Evolutionary conservation across 2,888 invertebrate species (phyloP), one percentile per base, ranked within the genome.

Genomic region (Dasypolia templi): DNA sequence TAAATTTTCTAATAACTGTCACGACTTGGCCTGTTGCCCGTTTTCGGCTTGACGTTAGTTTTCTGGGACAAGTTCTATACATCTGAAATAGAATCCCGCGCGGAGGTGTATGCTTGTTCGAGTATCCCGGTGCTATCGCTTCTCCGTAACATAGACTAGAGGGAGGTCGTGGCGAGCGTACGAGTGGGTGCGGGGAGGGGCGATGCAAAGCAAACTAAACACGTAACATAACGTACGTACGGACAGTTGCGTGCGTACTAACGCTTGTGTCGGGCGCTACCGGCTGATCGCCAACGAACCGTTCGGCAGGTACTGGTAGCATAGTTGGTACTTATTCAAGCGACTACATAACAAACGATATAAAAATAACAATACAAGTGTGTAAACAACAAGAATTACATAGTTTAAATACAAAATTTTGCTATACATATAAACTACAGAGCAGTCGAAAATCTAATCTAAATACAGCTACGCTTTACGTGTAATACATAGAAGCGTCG

Each of bases 191-290:
- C 89, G 90, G 90, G 88, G 88, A 80, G 89, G 91, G 91, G 91
- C 87, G 87, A 92, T 92, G 94, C 93, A 78, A 94, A 94, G 95
- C 95, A 81, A 92, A 94, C 90, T 91, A 92, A 91, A 92, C 88
- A 84, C 85, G 89, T 89, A 78, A 86, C 68, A 72, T 64, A 42
- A 59, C 62, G 68, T 74, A 75, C 59, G 70, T 77, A 73, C 75
- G 68, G 72, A 86, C 72, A 65, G 75, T 69, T 77, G 86, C 86
- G 89, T 89, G 90, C 90, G 65, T 39, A 76, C 88, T 89, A 82
- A 74, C 82, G 79, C 78, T 77, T 55, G 80, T 70, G 79, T 49
- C 73, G 55, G n/a, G 59, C 53, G 69, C 79, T 73, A 85, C 81
- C 86, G 85, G 83, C 83, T 76, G 86, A 86, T 70, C 70, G 55